A percentile compares a stretch with the other conserved stretches of the same genome.
phyloP scores from a whole-genome alignment of 2,797 vertebrate species.

The Aselliscus stoliczkanus region DNA sequence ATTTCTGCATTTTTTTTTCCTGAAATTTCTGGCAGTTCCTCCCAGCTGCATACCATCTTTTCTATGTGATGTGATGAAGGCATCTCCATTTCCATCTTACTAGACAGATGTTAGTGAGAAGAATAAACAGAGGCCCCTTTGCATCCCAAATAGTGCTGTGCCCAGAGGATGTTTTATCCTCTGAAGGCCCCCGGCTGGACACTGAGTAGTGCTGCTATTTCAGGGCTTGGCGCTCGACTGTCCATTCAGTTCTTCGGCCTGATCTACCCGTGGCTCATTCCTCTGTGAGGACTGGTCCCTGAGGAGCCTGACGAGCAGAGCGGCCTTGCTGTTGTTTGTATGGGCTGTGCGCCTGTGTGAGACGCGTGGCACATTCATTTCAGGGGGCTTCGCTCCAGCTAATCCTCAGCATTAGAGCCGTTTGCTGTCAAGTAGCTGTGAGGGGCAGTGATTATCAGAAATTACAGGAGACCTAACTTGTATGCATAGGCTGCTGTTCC shows the following conservation, averaged over 20 bases:
- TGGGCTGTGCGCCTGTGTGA: conserved; percentile 17
- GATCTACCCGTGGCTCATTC: background rate
- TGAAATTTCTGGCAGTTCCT: background rate
- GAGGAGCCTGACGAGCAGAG: background rate
- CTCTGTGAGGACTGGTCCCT: background rate
- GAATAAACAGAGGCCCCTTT: background rate
- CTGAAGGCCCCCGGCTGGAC: background rate
- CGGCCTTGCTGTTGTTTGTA: conserved; percentile 28
- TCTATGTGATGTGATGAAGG: background rate
- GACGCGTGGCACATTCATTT: background rate
- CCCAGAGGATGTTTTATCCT: background rate
- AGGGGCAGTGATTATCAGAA: conserved; percentile 58
- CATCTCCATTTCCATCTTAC: background rate
- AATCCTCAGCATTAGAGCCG: conserved; percentile 26
- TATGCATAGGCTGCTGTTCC: conserved; percentile 42
- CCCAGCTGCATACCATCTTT: background rate
- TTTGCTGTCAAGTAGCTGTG: background rate
- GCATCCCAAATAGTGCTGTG: background rate
- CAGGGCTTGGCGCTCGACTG: background rate
- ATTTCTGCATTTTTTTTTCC: conserved; percentile 20
- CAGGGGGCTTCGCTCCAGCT: conserved; percentile 17
- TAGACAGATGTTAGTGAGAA: background rate
- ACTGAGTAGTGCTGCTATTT: background rate
- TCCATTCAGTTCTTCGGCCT: background rate
- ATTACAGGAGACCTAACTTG: conserved; percentile 60